These are phyloP conservation scores for Mimumesa dahlbomi DNA, from an alignment of 2,888 invertebrate species.

Conservation along the genomic window DNA sequence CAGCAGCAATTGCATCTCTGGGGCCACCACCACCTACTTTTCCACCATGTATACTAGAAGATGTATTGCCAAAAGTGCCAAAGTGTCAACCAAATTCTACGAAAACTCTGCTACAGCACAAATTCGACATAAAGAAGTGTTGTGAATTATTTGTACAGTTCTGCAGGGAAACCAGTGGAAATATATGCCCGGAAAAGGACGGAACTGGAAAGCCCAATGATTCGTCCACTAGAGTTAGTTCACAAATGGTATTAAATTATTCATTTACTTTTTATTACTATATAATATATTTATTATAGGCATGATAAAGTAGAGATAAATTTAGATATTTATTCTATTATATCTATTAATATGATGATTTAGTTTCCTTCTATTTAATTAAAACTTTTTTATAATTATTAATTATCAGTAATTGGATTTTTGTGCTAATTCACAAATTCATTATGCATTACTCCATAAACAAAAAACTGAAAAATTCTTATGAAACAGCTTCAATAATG, in stretches of 20 bases:
- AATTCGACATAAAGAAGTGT: constrained; percentile 72
- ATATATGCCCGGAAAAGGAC: constrained; percentile 28
- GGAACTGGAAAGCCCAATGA: constrained; percentile 27
- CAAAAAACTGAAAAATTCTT: too few relatives aligned
- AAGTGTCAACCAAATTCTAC: constrained; percentile 68
- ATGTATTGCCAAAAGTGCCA: constrained; percentile 75
- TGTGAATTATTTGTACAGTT: constrained; percentile 72
- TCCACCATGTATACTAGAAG: constrained; percentile 66
- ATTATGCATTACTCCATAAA: too few relatives aligned
- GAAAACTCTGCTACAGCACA: constrained; percentile 68
- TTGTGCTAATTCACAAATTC: too few relatives aligned
- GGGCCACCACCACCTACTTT: constrained; percentile 68
- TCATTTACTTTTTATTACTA: constrained; percentile 1
- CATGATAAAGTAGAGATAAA: background rate
- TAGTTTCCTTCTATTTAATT: too few relatives aligned
- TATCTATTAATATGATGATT: too few relatives aligned
- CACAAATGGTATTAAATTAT: constrained; percentile 49
- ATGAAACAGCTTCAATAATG: too few relatives aligned
- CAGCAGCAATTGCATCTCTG: constrained; percentile 68
- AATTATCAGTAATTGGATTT: too few relatives aligned
- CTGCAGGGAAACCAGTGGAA: constrained; percentile 55
- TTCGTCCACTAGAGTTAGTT: constrained; percentile 44
- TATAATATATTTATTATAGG: background rate
- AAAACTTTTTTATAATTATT: too few relatives aligned
- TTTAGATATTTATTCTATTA: too few relatives aligned